Conservation (phyloP, 1,140 invertebrate species). For the Drosophila leontia region DNA sequence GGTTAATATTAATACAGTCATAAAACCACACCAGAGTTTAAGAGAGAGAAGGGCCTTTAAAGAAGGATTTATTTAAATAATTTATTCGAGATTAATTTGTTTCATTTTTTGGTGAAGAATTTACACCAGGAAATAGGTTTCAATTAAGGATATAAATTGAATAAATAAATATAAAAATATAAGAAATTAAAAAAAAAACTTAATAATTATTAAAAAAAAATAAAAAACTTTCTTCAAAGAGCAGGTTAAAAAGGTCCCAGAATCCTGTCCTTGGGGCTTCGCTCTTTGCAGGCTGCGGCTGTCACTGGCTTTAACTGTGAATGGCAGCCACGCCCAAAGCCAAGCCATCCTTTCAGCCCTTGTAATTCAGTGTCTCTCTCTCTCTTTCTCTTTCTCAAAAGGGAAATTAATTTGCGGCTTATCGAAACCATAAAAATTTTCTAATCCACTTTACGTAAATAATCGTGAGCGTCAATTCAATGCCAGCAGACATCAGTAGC, state of each 20-base stretch:
- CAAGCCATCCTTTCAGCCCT: not conserved
- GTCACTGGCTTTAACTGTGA: not conserved
- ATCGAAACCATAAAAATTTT: conserved; percentile 63
- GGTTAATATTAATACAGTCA: conserved; percentile 4
- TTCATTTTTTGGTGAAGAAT: not conserved
- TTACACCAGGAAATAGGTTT: not conserved
- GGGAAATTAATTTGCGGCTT: conserved; percentile 63
- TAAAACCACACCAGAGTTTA: not conserved
- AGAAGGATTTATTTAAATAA: not conserved
- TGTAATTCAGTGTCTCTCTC: not conserved
- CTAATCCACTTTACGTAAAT: conserved; percentile 65
- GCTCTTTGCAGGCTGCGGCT: not conserved
- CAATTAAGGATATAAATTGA: not conserved
- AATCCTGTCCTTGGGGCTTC: conserved; percentile 1
- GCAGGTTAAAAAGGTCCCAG: too few species aligned
- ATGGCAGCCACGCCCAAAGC: conserved; percentile 12
- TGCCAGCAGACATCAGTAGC: conserved; percentile 45
- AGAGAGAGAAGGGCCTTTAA: too few species aligned
- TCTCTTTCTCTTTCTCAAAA: not conserved
- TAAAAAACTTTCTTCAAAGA: not conserved
- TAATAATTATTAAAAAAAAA: not conserved
- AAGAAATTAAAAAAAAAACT: too few species aligned
- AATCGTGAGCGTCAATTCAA: conserved; percentile 63
- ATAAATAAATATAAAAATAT: not conserved
- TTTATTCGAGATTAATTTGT: not conserved